Evolutionary conservation across 2,797 vertebrate genomes (phyloP).

Genomic region (Mormyrops attenuatus): DNA sequence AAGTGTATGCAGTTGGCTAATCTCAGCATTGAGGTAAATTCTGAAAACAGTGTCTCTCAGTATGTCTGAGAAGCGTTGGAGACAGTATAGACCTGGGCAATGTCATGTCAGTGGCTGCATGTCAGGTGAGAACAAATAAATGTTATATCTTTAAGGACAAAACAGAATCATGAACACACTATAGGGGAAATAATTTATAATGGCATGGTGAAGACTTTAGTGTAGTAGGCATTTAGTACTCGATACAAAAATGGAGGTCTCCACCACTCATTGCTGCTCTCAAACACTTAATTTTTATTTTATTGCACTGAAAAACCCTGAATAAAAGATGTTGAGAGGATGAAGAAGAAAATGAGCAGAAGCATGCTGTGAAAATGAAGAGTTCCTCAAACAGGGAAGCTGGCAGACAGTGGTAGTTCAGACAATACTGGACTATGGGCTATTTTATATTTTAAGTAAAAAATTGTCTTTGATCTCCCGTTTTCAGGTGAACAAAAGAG

Average conservation of each 20-base stretch:
- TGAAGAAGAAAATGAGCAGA: background rate
- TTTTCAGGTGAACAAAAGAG: background rate
- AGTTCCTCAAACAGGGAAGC: background rate
- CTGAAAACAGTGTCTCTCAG: background rate
- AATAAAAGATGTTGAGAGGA: background rate
- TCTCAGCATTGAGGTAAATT: background rate
- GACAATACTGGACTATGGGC: background rate
- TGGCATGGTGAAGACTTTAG: background rate
- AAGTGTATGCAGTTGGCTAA: background rate
- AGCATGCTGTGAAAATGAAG: background rate
- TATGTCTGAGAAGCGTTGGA: background rate
- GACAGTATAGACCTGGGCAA: background rate
- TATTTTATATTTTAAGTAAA: background rate
- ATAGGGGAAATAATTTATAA: background rate
- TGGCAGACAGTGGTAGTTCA: background rate
- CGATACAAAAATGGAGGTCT: background rate
- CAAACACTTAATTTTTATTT: background rate
- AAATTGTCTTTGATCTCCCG: background rate
- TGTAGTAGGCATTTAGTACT: background rate
- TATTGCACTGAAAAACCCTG: background rate
- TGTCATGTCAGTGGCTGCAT: background rate
- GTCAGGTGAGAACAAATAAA: background rate
- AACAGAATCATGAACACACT: background rate
- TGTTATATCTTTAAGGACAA: background rate
- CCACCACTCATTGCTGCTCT: background rate